Evolutionary conservation across 2,113 vertebrate genomes (phyloP), one percentile per base, ranked within the genome.

Genomic region (Campylorhamphus procurvoides): DNA sequence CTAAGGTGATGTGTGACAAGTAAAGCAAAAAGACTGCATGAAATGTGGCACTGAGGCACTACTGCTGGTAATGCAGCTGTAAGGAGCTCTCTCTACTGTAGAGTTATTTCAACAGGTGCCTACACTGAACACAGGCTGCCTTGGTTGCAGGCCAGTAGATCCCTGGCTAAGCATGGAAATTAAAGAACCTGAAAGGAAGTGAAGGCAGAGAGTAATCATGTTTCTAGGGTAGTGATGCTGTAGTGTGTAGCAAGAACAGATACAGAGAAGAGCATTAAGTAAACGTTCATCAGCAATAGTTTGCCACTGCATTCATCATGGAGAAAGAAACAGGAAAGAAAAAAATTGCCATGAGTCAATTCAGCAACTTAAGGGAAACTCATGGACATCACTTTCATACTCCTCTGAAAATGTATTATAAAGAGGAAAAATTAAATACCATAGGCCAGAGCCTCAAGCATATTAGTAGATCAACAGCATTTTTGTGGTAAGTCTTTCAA

Each of bases 401-500:
- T 66, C 23, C 37, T 66, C 80, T 53, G 9, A 31, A 83, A 56
- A 68, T 12, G 12, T 22, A 58, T 49, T 69, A 14, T 40, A 39
- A 82, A 76, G 53, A 79, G 17, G 17, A 40, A 87, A 73, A 80
- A 74, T 59, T 66, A 73, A 96, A 85, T 37, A 58, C 1, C 6
- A 2, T 16, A 55, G 29, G 35, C 11, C 29, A 69, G n/a, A 79
- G 14, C 28, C 49, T 79, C 67, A 66, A 50, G 53, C 78, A 55
- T 18, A 31, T 79, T 40, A 93, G 46, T 29, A 37, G 75, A 90
- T 83, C 84, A 69, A 80, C 63, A 55, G 17, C 0, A 3, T 82
- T 91, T 89, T 69, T 83, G 68, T 62, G 66, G 56, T 60, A 87
- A 81, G 25, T 23, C 71, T 94, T 89, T 93, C 60, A 93, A 89